These are phyloP conservation scores for Notarius quadriscutis DNA, from an alignment of 2,113 vertebrate species.

Conservation along the genomic window DNA sequence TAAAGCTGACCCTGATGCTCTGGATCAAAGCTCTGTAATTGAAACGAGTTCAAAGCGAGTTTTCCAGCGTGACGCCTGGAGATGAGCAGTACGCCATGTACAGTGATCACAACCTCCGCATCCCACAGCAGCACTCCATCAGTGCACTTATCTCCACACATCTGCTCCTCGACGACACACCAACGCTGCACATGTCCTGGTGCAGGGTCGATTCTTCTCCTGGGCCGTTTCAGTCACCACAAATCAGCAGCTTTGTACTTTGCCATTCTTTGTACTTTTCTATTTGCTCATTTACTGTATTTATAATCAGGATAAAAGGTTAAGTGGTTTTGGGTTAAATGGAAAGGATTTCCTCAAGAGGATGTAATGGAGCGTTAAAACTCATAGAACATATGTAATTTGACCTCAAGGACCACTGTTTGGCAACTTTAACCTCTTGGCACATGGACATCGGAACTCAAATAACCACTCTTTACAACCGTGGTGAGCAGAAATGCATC, in stretches of 20 bases:
- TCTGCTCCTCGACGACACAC: neutral
- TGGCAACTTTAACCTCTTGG: too few species aligned
- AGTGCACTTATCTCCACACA: conserved; percentile 14
- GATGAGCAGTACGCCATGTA: neutral
- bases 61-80: conserved; percentile 21
- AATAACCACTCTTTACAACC: neutral
- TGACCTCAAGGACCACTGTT: neutral
- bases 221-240: neutral
- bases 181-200: neutral
- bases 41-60: conserved; percentile 49
- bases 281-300: neutral
- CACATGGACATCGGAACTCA: neutral
- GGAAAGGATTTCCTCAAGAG: neutral
- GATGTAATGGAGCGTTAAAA: neutral
- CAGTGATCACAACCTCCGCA: conserved; percentile 13
- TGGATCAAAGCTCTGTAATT: conserved; percentile 51
- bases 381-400: neutral
- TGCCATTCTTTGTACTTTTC: neutral
- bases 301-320: neutral
- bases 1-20: conserved; percentile 45
- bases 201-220: neutral
- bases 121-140: neutral
- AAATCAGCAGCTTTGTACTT: neutral
- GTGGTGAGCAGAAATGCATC: neutral
- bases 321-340: neutral